Percentiles rank a stretch among this genome's conserved stretches.
phyloP scores from a whole-genome alignment of 2,888 invertebrate species.

The Liodrosophila aerea region DNA sequence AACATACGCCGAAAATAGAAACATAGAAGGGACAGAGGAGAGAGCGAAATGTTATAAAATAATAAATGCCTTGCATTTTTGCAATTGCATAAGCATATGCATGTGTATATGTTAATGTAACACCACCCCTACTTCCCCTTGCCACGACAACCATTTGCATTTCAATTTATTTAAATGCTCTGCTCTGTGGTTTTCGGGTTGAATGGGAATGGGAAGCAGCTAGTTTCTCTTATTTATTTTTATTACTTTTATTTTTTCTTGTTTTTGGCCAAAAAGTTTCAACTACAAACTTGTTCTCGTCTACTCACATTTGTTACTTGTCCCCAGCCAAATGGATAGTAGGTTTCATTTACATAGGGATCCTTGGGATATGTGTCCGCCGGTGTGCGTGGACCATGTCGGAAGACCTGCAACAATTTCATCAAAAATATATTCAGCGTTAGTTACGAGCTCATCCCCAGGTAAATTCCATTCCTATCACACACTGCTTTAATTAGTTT shows the following conservation, averaged over 20 bases:
- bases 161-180: conserved; percentile 78
- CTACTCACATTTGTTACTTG: conserved; percentile 89
- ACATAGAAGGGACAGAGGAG: conserved; percentile 7
- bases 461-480: conserved; percentile 3
- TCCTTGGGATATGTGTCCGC: conserved; percentile 89
- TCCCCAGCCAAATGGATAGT: conserved; percentile 90
- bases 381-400: conserved; percentile 92
- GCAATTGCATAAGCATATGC: conserved; percentile 77
- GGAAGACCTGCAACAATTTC: conserved; percentile 85
- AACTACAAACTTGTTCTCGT: conserved; percentile 54
- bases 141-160: conserved; percentile 63
- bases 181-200: conserved; percentile 52
- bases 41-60: conserved; percentile 66
- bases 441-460: conserved; percentile 29
- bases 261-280: conserved; percentile 49
- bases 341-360: conserved; percentile 85
- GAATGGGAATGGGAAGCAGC: conserved; percentile 24
- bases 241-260: conserved; percentile 14
- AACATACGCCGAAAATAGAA: conserved; percentile 12
- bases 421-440: conserved; percentile 28
- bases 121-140: conserved; percentile 12
- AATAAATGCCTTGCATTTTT: conserved; percentile 77
- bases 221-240: conserved; percentile 15
- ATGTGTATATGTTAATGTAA: conserved; percentile 76
- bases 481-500: conserved; percentile 29